Conservation (phyloP, 2,113 vertebrate genomes). For the Menidia beryllina region DNA sequence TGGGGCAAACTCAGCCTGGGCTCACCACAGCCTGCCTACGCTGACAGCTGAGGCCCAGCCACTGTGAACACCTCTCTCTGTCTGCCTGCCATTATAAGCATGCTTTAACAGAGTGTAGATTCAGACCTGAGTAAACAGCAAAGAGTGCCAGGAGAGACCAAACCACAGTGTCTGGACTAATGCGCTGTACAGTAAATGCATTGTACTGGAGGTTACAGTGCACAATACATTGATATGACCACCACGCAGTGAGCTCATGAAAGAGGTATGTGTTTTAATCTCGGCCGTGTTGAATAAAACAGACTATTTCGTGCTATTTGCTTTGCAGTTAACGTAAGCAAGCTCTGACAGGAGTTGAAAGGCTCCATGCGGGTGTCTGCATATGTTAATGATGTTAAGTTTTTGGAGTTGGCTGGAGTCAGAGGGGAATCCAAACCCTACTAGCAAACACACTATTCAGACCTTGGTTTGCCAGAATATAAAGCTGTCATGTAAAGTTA, state of each 20-base stretch:
- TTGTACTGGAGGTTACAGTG: conserved; percentile 52
- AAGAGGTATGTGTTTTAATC: conserved; percentile 56
- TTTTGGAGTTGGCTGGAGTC: conserved; percentile 21
- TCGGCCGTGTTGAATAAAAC: conserved; percentile 26
- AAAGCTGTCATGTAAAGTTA: neutral
- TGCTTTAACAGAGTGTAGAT: conserved; percentile 64
- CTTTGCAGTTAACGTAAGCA: conserved; percentile 25
- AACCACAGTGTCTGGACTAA: conserved; percentile 59
- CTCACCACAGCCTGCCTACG: conserved; percentile 26
- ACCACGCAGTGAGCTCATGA: conserved; percentile 49
- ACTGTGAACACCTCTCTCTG: conserved; percentile 56
- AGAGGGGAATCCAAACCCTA: conserved; percentile 29
- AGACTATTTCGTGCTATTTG: conserved; percentile 23
- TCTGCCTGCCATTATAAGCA: conserved; percentile 64
- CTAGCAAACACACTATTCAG: conserved; percentile 46
- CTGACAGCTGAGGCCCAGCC: conserved; percentile 31
- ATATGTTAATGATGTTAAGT: conserved; percentile 16
- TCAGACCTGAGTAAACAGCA: conserved; percentile 63
- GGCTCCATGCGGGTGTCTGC: conserved; percentile 21
- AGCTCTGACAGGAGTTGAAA: conserved; percentile 31
- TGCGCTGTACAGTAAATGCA: conserved; percentile 43
- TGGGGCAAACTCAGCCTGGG: conserved; percentile 22
- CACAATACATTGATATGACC: conserved; percentile 38
- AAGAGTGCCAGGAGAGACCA: conserved; percentile 38
- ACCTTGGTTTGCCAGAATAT: conserved; percentile 25